phyloP scores from a whole-genome alignment of 2,888 invertebrate species.

The Eutolmus rufibarbis region DNA sequence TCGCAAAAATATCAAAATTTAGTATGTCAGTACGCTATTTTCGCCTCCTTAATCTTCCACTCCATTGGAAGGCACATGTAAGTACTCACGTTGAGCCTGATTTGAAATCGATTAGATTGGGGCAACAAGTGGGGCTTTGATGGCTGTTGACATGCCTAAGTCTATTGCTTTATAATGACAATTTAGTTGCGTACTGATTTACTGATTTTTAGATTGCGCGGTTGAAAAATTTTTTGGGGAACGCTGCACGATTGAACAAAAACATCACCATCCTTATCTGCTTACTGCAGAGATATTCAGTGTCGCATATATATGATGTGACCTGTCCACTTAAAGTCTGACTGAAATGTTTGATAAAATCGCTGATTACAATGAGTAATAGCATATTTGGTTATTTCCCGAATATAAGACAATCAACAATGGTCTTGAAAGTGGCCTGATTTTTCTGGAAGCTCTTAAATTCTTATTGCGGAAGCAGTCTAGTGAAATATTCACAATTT shows the following conservation, averaged over 20 bases:
- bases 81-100: not conserved
- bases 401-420: not conserved
- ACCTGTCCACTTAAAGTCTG: not conserved
- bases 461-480: not conserved
- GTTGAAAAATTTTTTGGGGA: not conserved
- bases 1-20: not conserved
- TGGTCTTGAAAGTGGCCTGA: not conserved
- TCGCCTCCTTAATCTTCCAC: not conserved
- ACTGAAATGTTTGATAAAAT: not conserved
- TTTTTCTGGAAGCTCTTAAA: not conserved
- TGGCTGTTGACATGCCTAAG: slow-evolving; percentile 36
- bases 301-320: not conserved
- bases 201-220: slow-evolving; percentile 31
- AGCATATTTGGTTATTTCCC: not conserved
- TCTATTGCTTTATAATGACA: slow-evolving; percentile 48
- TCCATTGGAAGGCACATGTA: not conserved
- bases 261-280: not conserved
- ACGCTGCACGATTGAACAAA: not conserved
- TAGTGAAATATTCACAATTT: not conserved
- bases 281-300: not conserved
- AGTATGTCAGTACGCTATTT: not conserved
- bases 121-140: slow-evolving; percentile 8
- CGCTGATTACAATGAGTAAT: not conserved
- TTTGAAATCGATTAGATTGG: slow-evolving; percentile 17
- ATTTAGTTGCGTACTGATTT: slow-evolving; percentile 47